Evolutionary conservation across 2,888 invertebrate species (phyloP), one percentile per base, ranked within the genome.

Genomic region (Polydrusus cervinus): DNA sequence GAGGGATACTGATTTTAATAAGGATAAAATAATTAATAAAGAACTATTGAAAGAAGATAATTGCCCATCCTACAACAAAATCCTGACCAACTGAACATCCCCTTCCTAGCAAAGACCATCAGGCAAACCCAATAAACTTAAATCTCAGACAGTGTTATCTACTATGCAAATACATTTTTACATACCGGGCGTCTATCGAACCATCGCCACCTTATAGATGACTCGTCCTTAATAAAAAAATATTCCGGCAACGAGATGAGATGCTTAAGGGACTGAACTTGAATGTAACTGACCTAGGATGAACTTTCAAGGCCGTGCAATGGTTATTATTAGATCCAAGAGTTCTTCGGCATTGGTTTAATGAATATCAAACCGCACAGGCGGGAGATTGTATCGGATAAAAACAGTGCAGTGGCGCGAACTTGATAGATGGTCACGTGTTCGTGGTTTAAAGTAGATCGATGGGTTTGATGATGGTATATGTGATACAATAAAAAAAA

Each of bases 271-370:
- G 71, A 66, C 66, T 74, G 69, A 25, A 53, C 53, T 65, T 61
- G 40, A 74, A 65, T 78, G 80, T 80, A 79, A 84, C 84, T 84
- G 84, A 84, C 84, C 84, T 84, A 84, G 75, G 82, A 57, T 84
- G 83, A 84, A 84, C 84, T 81, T 78, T 81, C 84, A 84, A 84
- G 84, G 84, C 79, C 83, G 84, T 79, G 78, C 51, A 51, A 10
- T 34, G 76, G 76, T 76, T 75, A 75, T 75, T 75, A 75, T 75
- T 75, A 75, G 75, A 61, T 67, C 14, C 70, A 16, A 60, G 65
- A 70, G 65, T 70, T 74, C 70, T 51, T 74, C 64, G 66, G 57
- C 74, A 70, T 64, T 71, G 71, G 53, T 71, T 71, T 71, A 71
- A 71, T 75, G 75, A 71, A 68, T 67, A 71, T 71, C 71, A 71